phyloP scores from a whole-genome alignment of 2,888 invertebrate genomes.

The Polymixis flavicincta region DNA sequence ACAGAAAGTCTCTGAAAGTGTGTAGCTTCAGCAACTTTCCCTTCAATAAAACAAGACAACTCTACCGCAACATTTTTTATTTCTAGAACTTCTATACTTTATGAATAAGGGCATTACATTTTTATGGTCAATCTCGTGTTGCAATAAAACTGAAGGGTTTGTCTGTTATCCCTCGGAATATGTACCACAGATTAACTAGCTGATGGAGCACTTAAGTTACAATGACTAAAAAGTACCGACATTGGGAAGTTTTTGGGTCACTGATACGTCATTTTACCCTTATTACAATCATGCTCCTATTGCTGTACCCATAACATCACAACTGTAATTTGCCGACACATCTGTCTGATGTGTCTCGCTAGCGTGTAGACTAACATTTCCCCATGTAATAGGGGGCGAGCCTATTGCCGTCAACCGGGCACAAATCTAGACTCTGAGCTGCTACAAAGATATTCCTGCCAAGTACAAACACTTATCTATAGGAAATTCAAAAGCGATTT shows the following conservation, averaged over 20 bases:
- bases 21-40: slow-evolving; percentile 10
- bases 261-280: no score
- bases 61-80: slow-evolving; percentile 60
- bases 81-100: slow-evolving; percentile 49
- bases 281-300: no score
- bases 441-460: no score
- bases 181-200: slow-evolving; percentile 55
- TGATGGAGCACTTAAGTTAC: slow-evolving; percentile 11
- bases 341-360: no score
- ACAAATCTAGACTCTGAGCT: no score
- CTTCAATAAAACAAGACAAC: slow-evolving; percentile 38
- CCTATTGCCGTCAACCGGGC: no score
- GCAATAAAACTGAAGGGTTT: slow-evolving; percentile 55
- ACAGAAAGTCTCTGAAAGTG: neutral
- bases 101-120: slow-evolving; percentile 57
- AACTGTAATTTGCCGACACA: no score
- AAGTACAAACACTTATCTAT: no score
- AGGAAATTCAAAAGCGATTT: no score
- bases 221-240: neutral
- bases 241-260: neutral
- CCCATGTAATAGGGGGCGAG: no score
- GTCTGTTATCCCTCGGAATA: slow-evolving; percentile 30
- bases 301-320: no score
- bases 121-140: slow-evolving; percentile 49
- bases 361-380: no score